A percentile compares a stretch with the other conserved stretches of the same genome.
Conservation (phyloP, 2,797 vertebrate genomes). For the Enteromius thamalakanensis region DNA sequence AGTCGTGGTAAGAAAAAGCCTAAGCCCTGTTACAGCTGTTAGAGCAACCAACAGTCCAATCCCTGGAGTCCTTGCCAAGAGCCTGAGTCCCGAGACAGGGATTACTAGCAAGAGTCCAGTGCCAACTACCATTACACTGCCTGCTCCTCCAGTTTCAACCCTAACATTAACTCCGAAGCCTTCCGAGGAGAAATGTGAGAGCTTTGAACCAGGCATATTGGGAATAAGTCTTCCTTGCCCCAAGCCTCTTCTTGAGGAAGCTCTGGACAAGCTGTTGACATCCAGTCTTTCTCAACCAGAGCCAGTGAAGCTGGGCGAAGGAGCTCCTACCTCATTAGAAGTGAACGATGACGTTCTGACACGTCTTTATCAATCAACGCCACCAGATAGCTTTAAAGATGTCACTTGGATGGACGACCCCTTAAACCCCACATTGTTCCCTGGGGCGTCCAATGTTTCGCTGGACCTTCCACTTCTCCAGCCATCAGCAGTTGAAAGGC, state of each 20-base stretch:
- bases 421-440: constrained; percentile 74
- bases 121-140: constrained; percentile 60
- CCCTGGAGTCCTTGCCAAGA: constrained; percentile 22
- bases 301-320: constrained; percentile 47
- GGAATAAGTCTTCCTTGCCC: constrained; percentile 38
- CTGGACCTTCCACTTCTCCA: constrained; percentile 78
- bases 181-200: constrained; percentile 50
- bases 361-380: constrained; percentile 67
- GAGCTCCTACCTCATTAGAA: constrained; percentile 69
- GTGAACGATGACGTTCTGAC: constrained; percentile 56
- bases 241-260: constrained; percentile 72
- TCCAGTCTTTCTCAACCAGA: constrained; percentile 24
- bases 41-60: constrained; percentile 68
- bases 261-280: constrained; percentile 75
- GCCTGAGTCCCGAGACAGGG: not conserved
- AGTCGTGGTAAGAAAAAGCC: constrained; percentile 13
- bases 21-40: not conserved
- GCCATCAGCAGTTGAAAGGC: constrained; percentile 78
- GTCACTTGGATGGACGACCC: constrained; percentile 81
- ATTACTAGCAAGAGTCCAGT: constrained; percentile 47
- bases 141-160: constrained; percentile 59
- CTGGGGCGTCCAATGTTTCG: constrained; percentile 70
- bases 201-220: constrained; percentile 41
- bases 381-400: constrained; percentile 75
- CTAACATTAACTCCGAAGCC: constrained; percentile 35